Evolutionary conservation across 2,888 invertebrate genomes (phyloP), one percentile per base, ranked within the genome.

Genomic region (Caenorhabditis panamensis): DNA sequence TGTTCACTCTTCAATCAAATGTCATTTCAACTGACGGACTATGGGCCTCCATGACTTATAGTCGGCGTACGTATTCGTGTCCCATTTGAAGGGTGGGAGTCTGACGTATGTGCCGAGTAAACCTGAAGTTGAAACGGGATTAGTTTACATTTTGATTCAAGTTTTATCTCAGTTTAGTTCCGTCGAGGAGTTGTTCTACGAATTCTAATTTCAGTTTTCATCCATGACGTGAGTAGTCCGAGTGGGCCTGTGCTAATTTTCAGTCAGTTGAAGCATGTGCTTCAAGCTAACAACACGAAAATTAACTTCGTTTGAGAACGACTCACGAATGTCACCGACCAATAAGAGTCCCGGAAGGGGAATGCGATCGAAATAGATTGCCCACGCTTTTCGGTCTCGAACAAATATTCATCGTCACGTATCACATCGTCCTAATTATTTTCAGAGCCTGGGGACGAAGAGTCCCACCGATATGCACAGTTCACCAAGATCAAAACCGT

Each of bases 31-130:
- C 85, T 72, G 20, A 87, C 87, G 87, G 62, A 84, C 87, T 28
- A 87, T 84, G 5, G 89, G 88, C 20, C 89, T 67, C 78, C 86
- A 80, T 13, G 87, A 83, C 69, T 89, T 89, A 78, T 89, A 89
- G 20, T 68, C 61, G 0, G 88, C 87, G 56, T 84, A 89, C 20
- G 84, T 79, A n/a, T 49, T 44, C 0, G 89, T 84, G 44, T 80
- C 82, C 89, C 89, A 89, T 28, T 87, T 80, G 78, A 89, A 89
- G 0, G 89, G 89, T 0, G 86, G 71, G 24, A 89, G 76, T 53
- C 83, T 62, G 2, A 89, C 88, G 56, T 89, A 89, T 4, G 87
- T 89, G 6, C 89, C 89, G 28, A 88, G 80, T 1, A 88, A 58
- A 41, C 84, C 87, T 87, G 62, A 28, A 82, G 66, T 28, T 59